phyloP scores from a whole-genome alignment of 2,888 invertebrate species.

The Parnassius mnemosyne region DNA sequence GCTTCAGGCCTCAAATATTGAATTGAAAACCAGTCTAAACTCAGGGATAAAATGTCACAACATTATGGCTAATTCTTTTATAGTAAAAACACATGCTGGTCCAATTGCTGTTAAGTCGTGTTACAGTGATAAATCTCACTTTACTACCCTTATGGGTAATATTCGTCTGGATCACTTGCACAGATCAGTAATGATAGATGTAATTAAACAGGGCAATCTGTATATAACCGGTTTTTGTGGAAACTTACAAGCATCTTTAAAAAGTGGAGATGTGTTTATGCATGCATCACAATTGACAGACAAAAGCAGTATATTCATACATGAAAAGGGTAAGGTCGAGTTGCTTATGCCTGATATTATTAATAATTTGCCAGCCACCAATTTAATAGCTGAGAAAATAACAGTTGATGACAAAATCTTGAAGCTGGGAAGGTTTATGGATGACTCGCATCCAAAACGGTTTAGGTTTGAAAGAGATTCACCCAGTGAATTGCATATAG shows the following conservation, averaged over 20 bases:
- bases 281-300: conserved; percentile 66
- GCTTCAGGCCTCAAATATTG: conserved; percentile 63
- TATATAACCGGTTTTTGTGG: conserved; percentile 70
- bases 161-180: conserved; percentile 64
- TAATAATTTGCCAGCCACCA: conserved; percentile 69
- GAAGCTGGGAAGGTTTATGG: conserved; percentile 71
- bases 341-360: conserved; percentile 65
- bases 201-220: conserved; percentile 72
- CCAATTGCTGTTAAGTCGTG: conserved; percentile 69
- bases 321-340: conserved; percentile 75
- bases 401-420: conserved; percentile 69
- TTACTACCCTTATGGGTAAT: conserved; percentile 71
- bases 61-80: conserved; percentile 65
- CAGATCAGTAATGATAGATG: conserved; percentile 66
- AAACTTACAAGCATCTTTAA: conserved; percentile 66
- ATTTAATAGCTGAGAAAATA: conserved; percentile 74
- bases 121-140: conserved; percentile 71
- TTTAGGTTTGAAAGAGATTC: conserved; percentile 71
- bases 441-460: conserved; percentile 69
- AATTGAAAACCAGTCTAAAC: conserved; percentile 64
- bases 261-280: conserved; percentile 73
- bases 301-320: conserved; percentile 76
- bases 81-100: conserved; percentile 66
- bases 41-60: conserved; percentile 66
- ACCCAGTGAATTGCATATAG: conserved; percentile 69